Evolutionary conservation across 2,113 vertebrate species (phyloP), one percentile per base, ranked within the genome.

Genomic region (Hemibagrus wyckioides): DNA sequence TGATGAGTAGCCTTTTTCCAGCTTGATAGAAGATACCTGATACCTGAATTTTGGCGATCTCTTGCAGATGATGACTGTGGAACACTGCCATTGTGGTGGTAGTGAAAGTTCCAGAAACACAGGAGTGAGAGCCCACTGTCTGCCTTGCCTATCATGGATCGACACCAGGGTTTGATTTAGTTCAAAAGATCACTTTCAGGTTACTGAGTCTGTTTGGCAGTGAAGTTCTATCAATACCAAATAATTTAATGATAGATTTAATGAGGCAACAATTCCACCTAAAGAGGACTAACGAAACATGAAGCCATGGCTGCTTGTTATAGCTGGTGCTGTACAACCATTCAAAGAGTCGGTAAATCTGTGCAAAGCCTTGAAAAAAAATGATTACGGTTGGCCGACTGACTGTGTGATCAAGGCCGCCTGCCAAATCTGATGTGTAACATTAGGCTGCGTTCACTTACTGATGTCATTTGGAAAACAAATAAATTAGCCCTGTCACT

Each of bases 401-500:
- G 15, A 41, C 54, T 33, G 57, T 14, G 48, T n/a, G 48, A 86
- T 54, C 61, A 79, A 57, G 63, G 15, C 33, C 17, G 14, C 36
- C 30, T 69, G 50, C 63, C 65, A 50, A 19, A 80, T 19, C 61
- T 33, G 28, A 77, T 15, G 61, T 71, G 33, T 69, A 80, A 41
- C 77, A 21, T 80, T 17, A 33, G 52, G 25, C 80, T 57, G 30
- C 44, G 8, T 54, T 67, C 75, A 39, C 75, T 52, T 52, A 5
- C 28, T 89, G 84, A 89, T 73, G 85, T 89, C 44, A 85, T 71
- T 73, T 80, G 30, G 61, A n/a, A 76, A 82, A 67, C 67, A 15
- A 76, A 85, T 50, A 67, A 65, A 89, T 89, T 75, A 75, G 56
- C 17, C 56, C 41, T 11, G 77, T 76, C 85, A 77, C 39, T 89